phyloP scores from a whole-genome alignment of 2,888 invertebrate genomes.

The Rhagonycha lutea region DNA sequence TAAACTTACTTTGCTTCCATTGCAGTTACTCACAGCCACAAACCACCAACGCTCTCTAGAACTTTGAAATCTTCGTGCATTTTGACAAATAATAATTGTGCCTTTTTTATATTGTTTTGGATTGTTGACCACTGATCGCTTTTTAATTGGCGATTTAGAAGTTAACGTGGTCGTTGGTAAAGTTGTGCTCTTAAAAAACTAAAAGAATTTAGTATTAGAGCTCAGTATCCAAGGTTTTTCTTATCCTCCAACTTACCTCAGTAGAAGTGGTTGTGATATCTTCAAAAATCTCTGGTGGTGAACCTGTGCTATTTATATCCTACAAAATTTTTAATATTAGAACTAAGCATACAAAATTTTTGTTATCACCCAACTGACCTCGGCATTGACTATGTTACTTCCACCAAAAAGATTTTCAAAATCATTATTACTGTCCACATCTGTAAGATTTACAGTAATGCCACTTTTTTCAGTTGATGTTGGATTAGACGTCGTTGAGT shows the following conservation, averaged over 20 bases:
- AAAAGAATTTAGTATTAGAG: not conserved
- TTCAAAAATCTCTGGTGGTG: not conserved
- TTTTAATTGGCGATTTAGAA: constrained; percentile 38
- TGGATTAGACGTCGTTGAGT: not conserved
- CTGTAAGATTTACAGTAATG: not conserved
- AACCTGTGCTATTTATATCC: too few relatives aligned
- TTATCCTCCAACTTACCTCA: not conserved
- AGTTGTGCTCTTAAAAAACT: not conserved
- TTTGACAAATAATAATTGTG: constrained; percentile 62
- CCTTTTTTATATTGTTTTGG: constrained; percentile 44
- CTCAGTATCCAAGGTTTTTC: not conserved
- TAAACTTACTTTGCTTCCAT: constrained; percentile 61
- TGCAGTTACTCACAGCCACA: constrained; percentile 82
- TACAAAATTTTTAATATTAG: too few relatives aligned
- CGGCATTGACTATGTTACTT: too few relatives aligned
- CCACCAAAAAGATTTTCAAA: not conserved
- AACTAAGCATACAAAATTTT: too few relatives aligned
- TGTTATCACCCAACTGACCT: too few relatives aligned
- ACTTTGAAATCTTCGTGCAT: constrained; percentile 74
- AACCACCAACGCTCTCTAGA: constrained; percentile 94
- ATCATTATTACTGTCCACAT: not conserved
- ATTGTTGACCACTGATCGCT: constrained; percentile 50
- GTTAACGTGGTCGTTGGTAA: not conserved
- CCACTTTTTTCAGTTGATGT: not conserved
- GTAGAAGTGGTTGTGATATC: not conserved